Conservation (phyloP, 1,140 invertebrate species). For the Achatina immaculata region DNA sequence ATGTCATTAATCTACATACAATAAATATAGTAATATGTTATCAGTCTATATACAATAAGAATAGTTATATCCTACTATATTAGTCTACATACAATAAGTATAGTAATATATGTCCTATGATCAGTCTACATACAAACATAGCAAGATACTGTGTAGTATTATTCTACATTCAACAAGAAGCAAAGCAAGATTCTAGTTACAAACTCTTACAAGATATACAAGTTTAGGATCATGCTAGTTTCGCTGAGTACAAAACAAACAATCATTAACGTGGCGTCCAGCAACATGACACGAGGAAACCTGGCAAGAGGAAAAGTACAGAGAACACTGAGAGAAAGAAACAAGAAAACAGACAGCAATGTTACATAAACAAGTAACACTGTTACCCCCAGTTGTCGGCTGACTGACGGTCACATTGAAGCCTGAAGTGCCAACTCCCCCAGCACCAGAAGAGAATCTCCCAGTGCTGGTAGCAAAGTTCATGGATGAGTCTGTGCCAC, state of each 20-base stretch:
- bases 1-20: neutral
- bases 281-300: no score
- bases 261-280: no score
- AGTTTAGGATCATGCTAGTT: no score
- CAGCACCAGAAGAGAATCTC: conserved; percentile 42
- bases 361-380: neutral
- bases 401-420: conserved; percentile 46
- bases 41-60: neutral
- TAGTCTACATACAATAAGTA: neutral
- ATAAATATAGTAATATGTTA: neutral
- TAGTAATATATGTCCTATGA: neutral
- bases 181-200: no score
- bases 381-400: conserved; percentile 14
- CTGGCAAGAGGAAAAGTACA: no score
- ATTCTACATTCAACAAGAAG: no score
- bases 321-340: no score
- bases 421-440: conserved; percentile 48
- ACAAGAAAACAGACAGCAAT: neutral
- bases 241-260: no score
- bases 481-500: conserved; percentile 26
- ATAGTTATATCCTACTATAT: neutral
- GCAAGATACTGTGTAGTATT: no score
- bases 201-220: no score
- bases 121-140: no score
- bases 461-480: conserved; percentile 40